Evolutionary conservation across 2,797 vertebrate species (phyloP).

Genomic region (Syndactyla subalaris): DNA sequence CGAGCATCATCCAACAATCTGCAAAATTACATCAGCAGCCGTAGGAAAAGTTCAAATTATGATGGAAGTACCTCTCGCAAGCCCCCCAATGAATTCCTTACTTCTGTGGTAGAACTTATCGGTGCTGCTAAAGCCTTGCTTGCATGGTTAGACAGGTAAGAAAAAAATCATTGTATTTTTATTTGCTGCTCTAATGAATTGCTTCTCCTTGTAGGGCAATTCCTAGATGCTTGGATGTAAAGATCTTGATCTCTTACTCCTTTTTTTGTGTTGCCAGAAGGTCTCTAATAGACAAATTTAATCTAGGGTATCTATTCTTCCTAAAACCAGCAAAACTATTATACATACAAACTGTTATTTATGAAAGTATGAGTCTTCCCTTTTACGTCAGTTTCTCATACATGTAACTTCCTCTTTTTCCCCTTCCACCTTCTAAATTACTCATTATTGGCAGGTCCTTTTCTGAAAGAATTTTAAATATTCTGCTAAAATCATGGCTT

Average conservation of each 20-base stretch:
- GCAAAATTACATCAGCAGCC: constrained; percentile 85
- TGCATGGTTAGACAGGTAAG: constrained; percentile 92
- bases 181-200: not conserved
- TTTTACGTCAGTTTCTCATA: not conserved
- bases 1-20: constrained; percentile 84
- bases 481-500: not conserved
- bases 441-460: not conserved
- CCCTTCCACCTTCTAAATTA: not conserved
- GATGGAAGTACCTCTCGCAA: constrained; percentile 82
- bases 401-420: not conserved
- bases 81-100: constrained; percentile 92
- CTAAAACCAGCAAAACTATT: not conserved
- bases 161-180: not conserved
- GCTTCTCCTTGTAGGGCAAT: not conserved
- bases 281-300: not conserved
- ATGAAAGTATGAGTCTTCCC: not conserved
- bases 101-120: constrained; percentile 93
- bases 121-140: constrained; percentile 90
- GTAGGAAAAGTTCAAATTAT: constrained; percentile 84
- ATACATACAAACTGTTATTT: not conserved
- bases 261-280: not conserved
- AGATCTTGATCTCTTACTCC: not conserved
- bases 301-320: not conserved
- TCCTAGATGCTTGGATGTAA: not conserved
- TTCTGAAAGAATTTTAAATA: not conserved